These are phyloP conservation scores for Meandrina meandrites DNA, from an alignment of 92 coral and sea anemone genomes.

Conservation along the genomic window DNA sequence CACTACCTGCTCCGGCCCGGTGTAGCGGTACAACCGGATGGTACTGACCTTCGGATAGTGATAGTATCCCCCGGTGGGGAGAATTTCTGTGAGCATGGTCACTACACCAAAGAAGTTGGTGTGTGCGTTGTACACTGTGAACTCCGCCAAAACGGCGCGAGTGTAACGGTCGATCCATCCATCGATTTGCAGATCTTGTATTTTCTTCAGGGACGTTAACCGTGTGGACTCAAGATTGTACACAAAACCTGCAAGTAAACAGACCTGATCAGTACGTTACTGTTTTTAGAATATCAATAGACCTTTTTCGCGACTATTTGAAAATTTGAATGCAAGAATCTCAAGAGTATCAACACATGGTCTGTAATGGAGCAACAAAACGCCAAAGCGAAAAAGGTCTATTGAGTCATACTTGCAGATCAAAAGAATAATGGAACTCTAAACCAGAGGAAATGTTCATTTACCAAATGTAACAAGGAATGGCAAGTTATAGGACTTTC, in stretches of 20 bases:
- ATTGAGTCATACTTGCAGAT: too few relatives aligned
- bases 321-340: too few relatives aligned
- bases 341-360: too few relatives aligned
- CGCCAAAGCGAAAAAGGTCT: too few relatives aligned
- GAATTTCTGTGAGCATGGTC: conserved; percentile 71
- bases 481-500: too few relatives aligned
- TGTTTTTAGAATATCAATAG: background rate
- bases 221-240: conserved; percentile 69
- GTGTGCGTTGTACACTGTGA: conserved; percentile 81
- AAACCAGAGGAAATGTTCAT: background rate
- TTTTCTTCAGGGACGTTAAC: conserved; percentile 50
- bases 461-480: too few relatives aligned
- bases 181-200: conserved; percentile 58
- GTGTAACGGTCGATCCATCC: conserved; percentile 87
- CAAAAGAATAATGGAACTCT: too few relatives aligned
- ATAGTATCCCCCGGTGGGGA: conserved; percentile 84
- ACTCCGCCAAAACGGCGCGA: conserved; percentile 83
- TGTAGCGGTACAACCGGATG: conserved; percentile 78
- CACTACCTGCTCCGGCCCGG: conserved; percentile 67
- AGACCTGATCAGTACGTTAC: background rate
- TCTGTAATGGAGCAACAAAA: too few relatives aligned
- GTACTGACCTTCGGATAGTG: conserved; percentile 72
- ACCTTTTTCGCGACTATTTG: too few relatives aligned
- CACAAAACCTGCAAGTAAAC: conserved; percentile 69
- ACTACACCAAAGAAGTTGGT: conserved; percentile 82